Conservation (phyloP, 2,888 invertebrate species). For the Phlogophora meticulosa region DNA sequence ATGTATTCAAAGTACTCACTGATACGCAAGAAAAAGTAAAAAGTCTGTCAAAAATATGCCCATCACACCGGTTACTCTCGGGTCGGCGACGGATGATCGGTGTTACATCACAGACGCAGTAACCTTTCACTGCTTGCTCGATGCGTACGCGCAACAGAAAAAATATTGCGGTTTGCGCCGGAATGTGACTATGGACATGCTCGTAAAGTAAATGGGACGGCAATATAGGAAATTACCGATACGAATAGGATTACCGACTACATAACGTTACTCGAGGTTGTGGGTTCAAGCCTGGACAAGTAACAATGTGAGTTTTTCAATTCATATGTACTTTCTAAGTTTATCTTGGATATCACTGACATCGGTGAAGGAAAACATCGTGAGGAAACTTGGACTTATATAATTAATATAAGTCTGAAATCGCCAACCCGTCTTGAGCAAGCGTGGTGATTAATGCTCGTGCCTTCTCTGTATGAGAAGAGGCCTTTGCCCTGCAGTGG, state of each 20-base stretch:
- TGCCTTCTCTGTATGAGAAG: no score
- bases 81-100: slow-evolving; percentile 62
- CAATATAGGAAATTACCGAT: not conserved
- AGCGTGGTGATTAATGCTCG: no score
- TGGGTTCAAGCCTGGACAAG: no score
- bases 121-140: slow-evolving; percentile 75
- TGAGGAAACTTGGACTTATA: no score
- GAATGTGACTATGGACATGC: slow-evolving; percentile 47
- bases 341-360: no score
- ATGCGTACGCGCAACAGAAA: slow-evolving; percentile 52
- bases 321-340: no score
- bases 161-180: slow-evolving; percentile 42
- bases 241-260: not conserved
- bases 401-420: no score
- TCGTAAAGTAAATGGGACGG: slow-evolving; percentile 13
- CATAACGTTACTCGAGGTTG: no score
- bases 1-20: slow-evolving; percentile 25
- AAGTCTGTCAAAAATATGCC: slow-evolving; percentile 28
- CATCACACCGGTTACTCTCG: slow-evolving; percentile 30
- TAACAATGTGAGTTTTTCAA: no score
- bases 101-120: slow-evolving; percentile 71
- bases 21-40: slow-evolving; percentile 30
- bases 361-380: no score
- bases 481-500: no score
- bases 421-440: no score